phyloP scores from a whole-genome alignment of 2,113 vertebrate genomes.

The Beaufortia kweichowensis region DNA sequence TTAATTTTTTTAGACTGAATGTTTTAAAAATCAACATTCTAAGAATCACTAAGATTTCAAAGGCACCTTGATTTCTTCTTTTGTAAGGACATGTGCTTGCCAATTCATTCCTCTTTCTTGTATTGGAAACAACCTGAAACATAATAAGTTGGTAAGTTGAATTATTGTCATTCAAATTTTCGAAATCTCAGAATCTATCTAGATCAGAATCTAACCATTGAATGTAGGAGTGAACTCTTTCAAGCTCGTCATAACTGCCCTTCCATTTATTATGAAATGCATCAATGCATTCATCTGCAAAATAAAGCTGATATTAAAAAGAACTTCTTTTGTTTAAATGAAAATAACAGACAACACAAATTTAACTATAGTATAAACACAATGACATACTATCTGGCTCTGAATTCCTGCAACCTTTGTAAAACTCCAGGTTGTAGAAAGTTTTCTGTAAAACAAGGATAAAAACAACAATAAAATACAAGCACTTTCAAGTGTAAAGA shows the following conservation, averaged over 20 bases:
- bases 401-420: conserved; percentile 74
- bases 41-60: neutral
- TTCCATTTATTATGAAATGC: conserved; percentile 74
- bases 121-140: conserved; percentile 88
- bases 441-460: conserved; percentile 49
- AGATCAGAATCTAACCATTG: conserved; percentile 80
- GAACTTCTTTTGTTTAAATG: neutral
- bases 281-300: conserved; percentile 73
- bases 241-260: conserved; percentile 74
- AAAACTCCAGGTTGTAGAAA: conserved; percentile 82
- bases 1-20: neutral
- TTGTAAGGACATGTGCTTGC: conserved; percentile 74
- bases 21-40: neutral
- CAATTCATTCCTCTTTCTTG: conserved; percentile 85
- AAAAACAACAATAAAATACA: neutral
- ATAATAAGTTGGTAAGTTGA: neutral
- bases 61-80: conserved; percentile 78
- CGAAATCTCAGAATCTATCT: neutral
- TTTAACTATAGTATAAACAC: neutral
- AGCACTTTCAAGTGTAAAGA: no score
- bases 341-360: neutral
- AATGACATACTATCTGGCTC: conserved; percentile 71
- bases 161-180: neutral
- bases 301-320: neutral
- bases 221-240: conserved; percentile 85